Evolutionary conservation across 2,113 vertebrate species (phyloP).

Genomic region (Antechinus stuartii): DNA sequence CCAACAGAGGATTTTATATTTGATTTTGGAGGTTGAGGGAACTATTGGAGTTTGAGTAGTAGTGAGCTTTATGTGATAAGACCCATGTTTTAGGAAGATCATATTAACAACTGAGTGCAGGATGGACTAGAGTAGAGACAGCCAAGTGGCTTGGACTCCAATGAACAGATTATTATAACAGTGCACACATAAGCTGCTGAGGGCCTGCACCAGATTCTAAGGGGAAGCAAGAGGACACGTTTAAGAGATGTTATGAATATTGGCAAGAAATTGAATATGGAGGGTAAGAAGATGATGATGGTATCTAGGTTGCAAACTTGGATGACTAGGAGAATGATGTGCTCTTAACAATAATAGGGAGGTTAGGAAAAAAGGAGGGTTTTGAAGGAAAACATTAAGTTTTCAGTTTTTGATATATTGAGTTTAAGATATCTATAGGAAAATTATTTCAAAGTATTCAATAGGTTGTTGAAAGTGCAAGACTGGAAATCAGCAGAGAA

Average conservation of each 20-base stretch:
- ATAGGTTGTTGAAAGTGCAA: background rate
- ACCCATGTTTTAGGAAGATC: background rate
- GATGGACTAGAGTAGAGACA: background rate
- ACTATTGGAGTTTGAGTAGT: background rate
- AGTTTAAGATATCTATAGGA: background rate
- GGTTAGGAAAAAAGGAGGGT: background rate
- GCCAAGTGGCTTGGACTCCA: background rate
- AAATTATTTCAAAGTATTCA: background rate
- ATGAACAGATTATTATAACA: no score
- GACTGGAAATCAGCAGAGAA: background rate
- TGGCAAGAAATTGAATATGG: background rate
- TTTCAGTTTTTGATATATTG: background rate
- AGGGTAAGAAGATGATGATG: background rate
- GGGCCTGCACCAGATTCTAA: background rate
- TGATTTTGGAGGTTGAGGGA: background rate
- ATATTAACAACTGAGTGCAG: background rate
- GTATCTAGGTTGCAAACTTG: background rate
- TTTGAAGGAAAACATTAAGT: no score
- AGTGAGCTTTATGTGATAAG: background rate
- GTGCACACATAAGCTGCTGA: no score
- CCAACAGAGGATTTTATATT: background rate
- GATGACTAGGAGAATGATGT: background rate
- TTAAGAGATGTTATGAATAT: no score
- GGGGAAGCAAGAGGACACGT: no score
- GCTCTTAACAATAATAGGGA: background rate